Evolutionary conservation across 2,797 vertebrate species (phyloP).

Genomic region (Hapalemur alaotrensis): DNA sequence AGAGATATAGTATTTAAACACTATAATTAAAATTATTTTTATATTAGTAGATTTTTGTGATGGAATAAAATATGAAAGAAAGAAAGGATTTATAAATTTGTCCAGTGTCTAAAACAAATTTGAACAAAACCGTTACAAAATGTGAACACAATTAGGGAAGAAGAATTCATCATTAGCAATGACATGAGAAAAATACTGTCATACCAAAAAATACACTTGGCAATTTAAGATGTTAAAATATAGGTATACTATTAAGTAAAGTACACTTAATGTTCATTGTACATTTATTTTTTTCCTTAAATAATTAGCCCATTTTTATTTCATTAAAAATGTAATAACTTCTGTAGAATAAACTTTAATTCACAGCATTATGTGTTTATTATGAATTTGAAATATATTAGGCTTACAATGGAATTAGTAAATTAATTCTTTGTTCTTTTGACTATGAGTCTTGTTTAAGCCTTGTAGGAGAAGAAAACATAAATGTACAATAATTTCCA

Average conservation of each 20-base stretch:
- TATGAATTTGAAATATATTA: background rate
- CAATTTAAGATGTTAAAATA: background rate
- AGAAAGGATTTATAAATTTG: background rate
- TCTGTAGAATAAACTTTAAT: background rate
- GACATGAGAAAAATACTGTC: background rate
- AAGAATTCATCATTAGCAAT: background rate
- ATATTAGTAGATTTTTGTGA: background rate
- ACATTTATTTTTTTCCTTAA: background rate
- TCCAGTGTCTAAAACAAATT: background rate
- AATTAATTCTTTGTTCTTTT: conserved; percentile 9
- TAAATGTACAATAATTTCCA: background rate
- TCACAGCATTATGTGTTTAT: background rate
- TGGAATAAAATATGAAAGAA: background rate
- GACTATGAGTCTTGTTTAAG: background rate
- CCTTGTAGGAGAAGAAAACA: conserved; percentile 34
- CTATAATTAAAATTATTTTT: background rate
- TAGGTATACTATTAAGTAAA: background rate
- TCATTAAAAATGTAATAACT: background rate
- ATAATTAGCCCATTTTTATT: background rate
- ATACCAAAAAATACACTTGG: background rate
- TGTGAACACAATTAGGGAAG: background rate
- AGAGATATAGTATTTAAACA: background rate
- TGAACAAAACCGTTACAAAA: background rate
- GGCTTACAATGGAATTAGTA: background rate
- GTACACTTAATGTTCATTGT: background rate